Evolutionary conservation across 2,113 vertebrate genomes (phyloP).

Genomic region (Nannospalax galili): DNA sequence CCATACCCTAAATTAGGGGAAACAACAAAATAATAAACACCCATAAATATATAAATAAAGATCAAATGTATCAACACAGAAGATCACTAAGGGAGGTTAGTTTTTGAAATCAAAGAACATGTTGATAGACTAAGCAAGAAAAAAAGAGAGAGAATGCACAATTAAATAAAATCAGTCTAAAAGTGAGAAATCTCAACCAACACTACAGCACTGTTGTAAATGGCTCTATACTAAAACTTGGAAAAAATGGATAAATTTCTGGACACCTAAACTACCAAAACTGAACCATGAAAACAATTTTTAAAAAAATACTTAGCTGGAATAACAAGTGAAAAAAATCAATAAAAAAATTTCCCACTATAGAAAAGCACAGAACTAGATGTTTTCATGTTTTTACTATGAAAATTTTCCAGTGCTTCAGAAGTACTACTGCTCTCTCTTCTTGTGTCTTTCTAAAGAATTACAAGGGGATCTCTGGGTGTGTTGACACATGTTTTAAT

Average conservation of each 20-base stretch:
- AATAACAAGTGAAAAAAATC: background rate
- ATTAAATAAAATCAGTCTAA: background rate
- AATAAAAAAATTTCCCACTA: background rate
- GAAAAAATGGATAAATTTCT: background rate
- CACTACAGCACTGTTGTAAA: no score
- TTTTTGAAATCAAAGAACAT: background rate
- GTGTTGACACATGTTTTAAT: no score
- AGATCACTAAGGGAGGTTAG: background rate
- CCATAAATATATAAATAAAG: background rate
- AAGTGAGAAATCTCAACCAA: background rate
- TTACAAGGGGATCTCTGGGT: background rate
- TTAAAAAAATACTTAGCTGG: background rate
- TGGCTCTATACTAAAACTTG: background rate
- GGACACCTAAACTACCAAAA: background rate
- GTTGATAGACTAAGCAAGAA: background rate
- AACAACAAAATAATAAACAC: background rate
- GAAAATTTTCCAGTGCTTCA: background rate
- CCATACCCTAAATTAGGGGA: background rate
- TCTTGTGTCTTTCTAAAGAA: background rate
- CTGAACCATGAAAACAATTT: background rate
- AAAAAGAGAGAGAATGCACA: background rate
- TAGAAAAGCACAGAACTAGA: background rate
- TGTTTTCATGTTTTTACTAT: no score
- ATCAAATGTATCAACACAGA: background rate
- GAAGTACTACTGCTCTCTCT: no score